Conservation (phyloP, 2,888 invertebrate species). For the Leucophenga maculata region DNA sequence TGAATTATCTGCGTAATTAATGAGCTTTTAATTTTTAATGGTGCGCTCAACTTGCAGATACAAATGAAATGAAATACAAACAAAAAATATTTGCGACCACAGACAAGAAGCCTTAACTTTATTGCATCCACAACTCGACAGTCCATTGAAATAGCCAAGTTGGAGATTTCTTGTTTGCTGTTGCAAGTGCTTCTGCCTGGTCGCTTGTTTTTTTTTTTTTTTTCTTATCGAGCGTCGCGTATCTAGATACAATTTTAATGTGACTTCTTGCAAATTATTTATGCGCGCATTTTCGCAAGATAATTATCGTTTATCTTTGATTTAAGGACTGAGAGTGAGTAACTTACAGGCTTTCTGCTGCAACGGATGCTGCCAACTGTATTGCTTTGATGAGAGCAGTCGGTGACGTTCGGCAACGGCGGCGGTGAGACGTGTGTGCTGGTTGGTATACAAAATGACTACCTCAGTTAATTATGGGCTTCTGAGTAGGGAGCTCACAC, state of each 20-base stretch:
- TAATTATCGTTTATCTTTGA: constrained; percentile 71
- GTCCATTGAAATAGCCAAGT: constrained; percentile 28
- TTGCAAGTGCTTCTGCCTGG: no score
- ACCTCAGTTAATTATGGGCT: constrained; percentile 70
- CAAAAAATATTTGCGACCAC: constrained; percentile 25
- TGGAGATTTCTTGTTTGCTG: constrained; percentile 10
- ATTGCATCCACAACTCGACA: constrained; percentile 21
- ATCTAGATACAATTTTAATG: constrained; percentile 68
- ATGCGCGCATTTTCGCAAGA: constrained; percentile 67
- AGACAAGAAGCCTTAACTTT: no score
- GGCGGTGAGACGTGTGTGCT: constrained; percentile 32
- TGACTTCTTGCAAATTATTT: constrained; percentile 68
- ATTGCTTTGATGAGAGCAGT: constrained; percentile 28
- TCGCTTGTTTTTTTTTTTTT: constrained; percentile 24
- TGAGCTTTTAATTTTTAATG: constrained; percentile 71
- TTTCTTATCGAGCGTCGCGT: constrained; percentile 54
- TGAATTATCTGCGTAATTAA: constrained; percentile 70
- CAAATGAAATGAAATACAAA: constrained; percentile 34
- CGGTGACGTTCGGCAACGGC: no score
- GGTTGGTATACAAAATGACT: constrained; percentile 66
- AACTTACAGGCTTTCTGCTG: constrained; percentile 34
- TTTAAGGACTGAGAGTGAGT: constrained; percentile 56
- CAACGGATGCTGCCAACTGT: background rate
- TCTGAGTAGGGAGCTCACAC: constrained; percentile 65
- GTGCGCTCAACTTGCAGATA: constrained; percentile 44